Conservation (phyloP, 2,113 vertebrate species). For the Recurvirostra avosetta region DNA sequence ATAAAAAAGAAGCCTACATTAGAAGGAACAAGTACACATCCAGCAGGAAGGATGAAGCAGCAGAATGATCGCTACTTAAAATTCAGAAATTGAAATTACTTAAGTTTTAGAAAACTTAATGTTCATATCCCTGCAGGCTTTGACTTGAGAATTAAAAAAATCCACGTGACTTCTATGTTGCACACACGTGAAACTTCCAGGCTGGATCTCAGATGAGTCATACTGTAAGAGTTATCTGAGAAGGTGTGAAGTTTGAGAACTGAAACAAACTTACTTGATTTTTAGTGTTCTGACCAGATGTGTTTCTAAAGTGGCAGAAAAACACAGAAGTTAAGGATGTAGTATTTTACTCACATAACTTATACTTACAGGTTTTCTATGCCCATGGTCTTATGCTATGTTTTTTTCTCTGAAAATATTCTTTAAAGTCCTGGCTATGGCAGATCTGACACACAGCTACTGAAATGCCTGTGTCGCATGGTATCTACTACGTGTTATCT, state of each 20-base stretch:
- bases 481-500: neutral
- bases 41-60: neutral
- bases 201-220: neutral
- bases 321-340: neutral
- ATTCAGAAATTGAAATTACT: neutral
- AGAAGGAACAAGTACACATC: fast-evolving
- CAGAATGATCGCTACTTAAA: neutral
- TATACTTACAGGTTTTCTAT: neutral
- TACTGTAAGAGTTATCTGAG: neutral
- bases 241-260: neutral
- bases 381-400: neutral
- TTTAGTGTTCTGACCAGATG: neutral
- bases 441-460: neutral
- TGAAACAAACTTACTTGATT: neutral
- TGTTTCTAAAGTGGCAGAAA: neutral
- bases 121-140: neutral
- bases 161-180: neutral
- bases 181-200: fast-evolving
- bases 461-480: neutral
- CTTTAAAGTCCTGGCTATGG: neutral
- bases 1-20: neutral
- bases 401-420: neutral
- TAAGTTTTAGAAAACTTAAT: neutral
- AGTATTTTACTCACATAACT: neutral
- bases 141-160: neutral